Conservation (phyloP, 2,888 invertebrate genomes). For the Macroteleia sp. region DNA sequence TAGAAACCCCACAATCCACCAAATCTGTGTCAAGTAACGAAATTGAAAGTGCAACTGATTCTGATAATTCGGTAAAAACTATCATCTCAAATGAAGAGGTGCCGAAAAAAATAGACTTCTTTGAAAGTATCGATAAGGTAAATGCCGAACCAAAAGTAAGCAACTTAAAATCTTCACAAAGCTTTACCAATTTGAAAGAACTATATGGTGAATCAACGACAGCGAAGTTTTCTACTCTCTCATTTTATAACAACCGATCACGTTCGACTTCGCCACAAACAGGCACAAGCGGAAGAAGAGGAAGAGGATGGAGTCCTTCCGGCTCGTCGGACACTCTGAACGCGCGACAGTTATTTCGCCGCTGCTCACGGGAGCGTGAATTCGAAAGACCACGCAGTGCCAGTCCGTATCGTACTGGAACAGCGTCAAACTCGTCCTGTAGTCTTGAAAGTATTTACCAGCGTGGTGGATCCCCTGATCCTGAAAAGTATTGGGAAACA, state of each 20-base stretch:
- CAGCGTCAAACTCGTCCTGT: conserved; percentile 84
- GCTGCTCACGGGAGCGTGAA: conserved; percentile 84
- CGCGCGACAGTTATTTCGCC: conserved; percentile 78
- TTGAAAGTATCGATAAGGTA: conserved; percentile 87
- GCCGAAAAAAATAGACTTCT: conserved; percentile 91
- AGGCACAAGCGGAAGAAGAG: conserved; percentile 63
- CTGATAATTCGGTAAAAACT: conserved; percentile 89
- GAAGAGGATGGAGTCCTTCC: conserved; percentile 74
- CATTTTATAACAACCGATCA: conserved; percentile 72
- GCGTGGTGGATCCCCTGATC: conserved; percentile 90
- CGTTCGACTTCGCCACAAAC: conserved; percentile 65
- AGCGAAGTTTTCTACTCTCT: conserved; percentile 86
- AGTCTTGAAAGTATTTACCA: conserved; percentile 89
- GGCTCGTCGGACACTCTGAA: conserved; percentile 73
- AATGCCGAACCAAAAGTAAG: conserved; percentile 52
- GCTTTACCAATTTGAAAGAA: conserved; percentile 91
- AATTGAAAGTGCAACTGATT: conserved; percentile 88
- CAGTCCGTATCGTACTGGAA: conserved; percentile 80
- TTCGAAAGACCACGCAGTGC: conserved; percentile 79
- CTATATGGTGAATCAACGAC: conserved; percentile 91
- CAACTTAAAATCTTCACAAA: conserved; percentile 86
- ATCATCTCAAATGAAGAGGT: conserved; percentile 88
- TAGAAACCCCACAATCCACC: conserved; percentile 60
- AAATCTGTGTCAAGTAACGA: conserved; percentile 85
- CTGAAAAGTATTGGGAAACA: conserved; percentile 88